These are phyloP conservation scores for Craterocephalus amniculus DNA, from an alignment of 2,797 vertebrate species.

Conservation along the genomic window DNA sequence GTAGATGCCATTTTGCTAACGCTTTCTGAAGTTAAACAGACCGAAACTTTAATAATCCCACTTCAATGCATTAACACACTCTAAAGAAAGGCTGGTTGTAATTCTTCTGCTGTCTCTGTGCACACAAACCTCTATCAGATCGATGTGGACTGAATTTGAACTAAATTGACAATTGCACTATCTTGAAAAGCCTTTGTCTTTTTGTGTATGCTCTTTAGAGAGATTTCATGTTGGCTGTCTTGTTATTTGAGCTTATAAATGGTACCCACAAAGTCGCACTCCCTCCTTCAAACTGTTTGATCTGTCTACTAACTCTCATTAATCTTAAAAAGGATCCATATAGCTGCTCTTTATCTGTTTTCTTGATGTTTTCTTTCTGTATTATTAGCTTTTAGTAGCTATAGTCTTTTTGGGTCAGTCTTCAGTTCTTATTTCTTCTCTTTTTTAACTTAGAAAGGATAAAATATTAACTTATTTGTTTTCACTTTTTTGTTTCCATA, in stretches of 20 bases:
- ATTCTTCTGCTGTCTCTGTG: slow-evolving; percentile 6
- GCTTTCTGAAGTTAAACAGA: not conserved
- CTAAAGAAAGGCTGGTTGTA: not conserved
- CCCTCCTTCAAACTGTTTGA: not conserved
- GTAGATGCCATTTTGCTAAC: not conserved
- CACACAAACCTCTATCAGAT: not conserved
- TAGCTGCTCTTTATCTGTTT: not conserved
- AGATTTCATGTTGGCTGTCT: not conserved
- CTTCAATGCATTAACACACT: not conserved
- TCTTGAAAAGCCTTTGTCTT: not conserved
- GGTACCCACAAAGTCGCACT: no score
- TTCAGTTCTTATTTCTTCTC: not conserved
- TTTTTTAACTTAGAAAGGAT: not conserved
- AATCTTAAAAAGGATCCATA: not conserved
- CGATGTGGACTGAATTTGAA: not conserved
- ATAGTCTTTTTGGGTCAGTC: not conserved
- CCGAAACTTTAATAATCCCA: not conserved
- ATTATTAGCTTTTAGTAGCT: not conserved
- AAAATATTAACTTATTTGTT: no score
- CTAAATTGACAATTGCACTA: not conserved
- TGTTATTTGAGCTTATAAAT: not conserved
- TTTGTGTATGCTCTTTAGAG: not conserved
- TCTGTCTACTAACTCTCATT: not conserved
- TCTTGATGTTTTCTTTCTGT: not conserved
- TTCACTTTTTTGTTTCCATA: no score